Conservation (phyloP, 2,113 vertebrate genomes). For the Panthera tigris region DNA sequence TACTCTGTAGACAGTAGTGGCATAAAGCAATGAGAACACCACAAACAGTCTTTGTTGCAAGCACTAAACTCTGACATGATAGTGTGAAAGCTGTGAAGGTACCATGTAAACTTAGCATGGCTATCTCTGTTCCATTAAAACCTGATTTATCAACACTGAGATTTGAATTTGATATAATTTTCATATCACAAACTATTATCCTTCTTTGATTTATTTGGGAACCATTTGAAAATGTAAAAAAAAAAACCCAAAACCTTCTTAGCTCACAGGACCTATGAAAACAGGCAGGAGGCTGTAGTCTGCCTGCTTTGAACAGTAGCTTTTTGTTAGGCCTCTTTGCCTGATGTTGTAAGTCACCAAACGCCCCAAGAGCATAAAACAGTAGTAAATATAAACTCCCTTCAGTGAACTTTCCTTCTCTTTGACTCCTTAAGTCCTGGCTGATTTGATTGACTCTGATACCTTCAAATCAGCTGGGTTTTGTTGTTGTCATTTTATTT, state of each 20-base stretch:
- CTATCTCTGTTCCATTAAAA: background rate
- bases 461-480: background rate
- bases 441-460: background rate
- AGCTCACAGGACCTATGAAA: background rate
- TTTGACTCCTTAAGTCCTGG: background rate
- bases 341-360: background rate
- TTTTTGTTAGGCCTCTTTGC: background rate
- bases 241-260: background rate
- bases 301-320: background rate
- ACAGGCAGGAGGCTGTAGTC: background rate
- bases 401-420: background rate
- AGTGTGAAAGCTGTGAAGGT: background rate
- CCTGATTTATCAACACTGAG: background rate
- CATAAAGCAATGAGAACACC: background rate
- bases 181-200: background rate
- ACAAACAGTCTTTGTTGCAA: background rate
- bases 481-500: background rate
- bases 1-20: background rate
- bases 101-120: background rate
- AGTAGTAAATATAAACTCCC: background rate
- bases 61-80: background rate
- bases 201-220: background rate
- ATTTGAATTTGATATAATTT: constrained; percentile 35
- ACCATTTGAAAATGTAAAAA: background rate
- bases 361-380: background rate